These are phyloP conservation scores for Amblyjoppa fuscipennis DNA, from an alignment of 2,888 invertebrate genomes.

Conservation along the genomic window DNA sequence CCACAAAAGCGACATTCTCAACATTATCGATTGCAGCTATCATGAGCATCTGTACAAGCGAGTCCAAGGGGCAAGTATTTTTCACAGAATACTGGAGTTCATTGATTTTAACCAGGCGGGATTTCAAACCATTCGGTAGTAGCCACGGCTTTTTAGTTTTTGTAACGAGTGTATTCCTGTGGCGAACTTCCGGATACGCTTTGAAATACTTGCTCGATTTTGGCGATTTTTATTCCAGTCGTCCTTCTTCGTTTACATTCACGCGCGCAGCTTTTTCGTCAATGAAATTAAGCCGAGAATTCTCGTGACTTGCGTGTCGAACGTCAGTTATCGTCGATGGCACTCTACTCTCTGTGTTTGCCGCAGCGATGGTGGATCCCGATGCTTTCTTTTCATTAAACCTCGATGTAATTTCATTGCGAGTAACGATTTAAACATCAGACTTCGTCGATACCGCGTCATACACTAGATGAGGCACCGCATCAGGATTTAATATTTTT, in stretches of 20 bases:
- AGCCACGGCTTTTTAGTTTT: not conserved
- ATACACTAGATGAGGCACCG: not conserved
- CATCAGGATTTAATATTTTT: not conserved
- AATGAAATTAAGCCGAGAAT: not conserved
- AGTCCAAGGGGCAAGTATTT: not conserved
- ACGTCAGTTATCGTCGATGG: not conserved
- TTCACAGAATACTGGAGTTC: not conserved
- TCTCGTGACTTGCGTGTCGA: not conserved
- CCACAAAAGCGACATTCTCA: not conserved
- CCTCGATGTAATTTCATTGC: not conserved
- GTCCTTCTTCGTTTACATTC: not conserved
- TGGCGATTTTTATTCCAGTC: not conserved
- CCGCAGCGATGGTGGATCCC: not conserved
- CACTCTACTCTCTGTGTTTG: not conserved
- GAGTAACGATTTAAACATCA: not conserved
- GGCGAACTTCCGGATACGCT: conserved; percentile 1
- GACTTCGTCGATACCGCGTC: not conserved
- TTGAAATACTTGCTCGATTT: not conserved
- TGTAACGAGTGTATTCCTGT: not conserved
- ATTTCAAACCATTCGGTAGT: conserved; percentile 6
- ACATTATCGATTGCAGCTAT: conserved; percentile 1
- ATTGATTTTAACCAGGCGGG: not conserved
- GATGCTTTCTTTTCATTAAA: not conserved
- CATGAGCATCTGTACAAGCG: not conserved
- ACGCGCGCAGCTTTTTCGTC: not conserved